These are phyloP conservation scores for Plectropomus leopardus DNA, from an alignment of 2,113 vertebrate species.

Conservation along the genomic window DNA sequence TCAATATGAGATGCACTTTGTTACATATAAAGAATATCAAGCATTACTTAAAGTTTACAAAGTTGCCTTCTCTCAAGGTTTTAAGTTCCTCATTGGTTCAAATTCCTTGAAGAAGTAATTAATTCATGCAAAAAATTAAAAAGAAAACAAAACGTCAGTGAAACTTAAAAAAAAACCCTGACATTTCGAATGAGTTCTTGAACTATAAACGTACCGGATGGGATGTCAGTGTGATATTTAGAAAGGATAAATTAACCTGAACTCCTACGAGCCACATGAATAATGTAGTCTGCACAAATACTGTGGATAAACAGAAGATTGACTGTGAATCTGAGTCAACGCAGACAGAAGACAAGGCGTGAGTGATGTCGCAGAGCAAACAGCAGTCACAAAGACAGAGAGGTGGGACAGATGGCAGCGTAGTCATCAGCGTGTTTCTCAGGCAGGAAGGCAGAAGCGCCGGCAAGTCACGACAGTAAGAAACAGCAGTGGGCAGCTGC, in stretches of 20 bases:
- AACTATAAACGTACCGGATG: background rate
- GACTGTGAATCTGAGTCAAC: constrained; percentile 23
- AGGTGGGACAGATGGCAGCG: constrained; percentile 61
- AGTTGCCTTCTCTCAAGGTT: constrained; percentile 7
- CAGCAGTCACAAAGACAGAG: constrained; percentile 37
- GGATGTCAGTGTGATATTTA: constrained; percentile 38
- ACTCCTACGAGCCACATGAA: constrained; percentile 35
- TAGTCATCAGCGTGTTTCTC: constrained; percentile 40
- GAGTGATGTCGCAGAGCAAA: constrained; percentile 53
- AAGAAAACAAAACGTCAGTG: constrained; percentile 17
- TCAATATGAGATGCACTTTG: constrained; percentile 3
- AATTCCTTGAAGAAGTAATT: background rate
- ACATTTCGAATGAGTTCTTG: background rate
- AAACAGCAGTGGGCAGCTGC: constrained; percentile 48
- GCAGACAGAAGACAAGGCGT: constrained; percentile 17
- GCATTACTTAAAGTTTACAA: constrained; percentile 1
- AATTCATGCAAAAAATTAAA: constrained; percentile 16
- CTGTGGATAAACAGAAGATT: constrained; percentile 34
- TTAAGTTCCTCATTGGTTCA: background rate
- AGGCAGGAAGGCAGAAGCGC: constrained; percentile 33
- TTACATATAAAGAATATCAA: background rate
- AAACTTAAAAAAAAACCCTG: constrained; percentile 8
- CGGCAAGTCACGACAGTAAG: background rate
- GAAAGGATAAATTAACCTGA: constrained; percentile 49
- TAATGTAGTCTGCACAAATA: constrained; percentile 40